Evolutionary conservation across 1,140 invertebrate genomes (phyloP), one percentile per base, ranked within the genome.

Genomic region (Drosophila jambulina): DNA sequence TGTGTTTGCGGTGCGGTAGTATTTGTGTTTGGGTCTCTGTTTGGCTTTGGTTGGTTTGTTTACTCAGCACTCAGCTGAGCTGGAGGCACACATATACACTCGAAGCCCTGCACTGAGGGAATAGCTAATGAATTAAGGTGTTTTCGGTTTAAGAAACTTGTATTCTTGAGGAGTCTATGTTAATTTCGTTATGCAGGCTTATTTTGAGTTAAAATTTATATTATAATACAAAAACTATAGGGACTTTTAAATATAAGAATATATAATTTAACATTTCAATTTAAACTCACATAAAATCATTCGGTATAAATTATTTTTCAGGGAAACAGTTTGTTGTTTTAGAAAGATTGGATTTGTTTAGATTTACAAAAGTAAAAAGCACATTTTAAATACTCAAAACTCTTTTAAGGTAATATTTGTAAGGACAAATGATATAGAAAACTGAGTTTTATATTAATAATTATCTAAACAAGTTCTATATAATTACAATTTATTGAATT

Each of bases 51-150:
- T 77, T 81, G 40, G 49, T 81, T 72, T 82, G 79, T 82, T 82
- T 83, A 82, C 80, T 61, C 80, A 74, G 56, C 69, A 61, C 82
- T 82, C 65, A 83, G 76, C 82, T 85, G 60, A 75, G 78, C 64
- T 78, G 48, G 46, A 59, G 67, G 65, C 69, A 77, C 63, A 71
- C 48, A 54, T 36, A 68, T 49, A 75, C 56, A 25, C 62, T 54
- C 36, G 19, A 32, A 17, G 13, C 34, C 32, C 32, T 9, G 53
- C 53, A 54, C 53, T 54, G 53, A 54, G 53, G 34, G 34, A 54
- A 54, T 38, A 23, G 32, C 15, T 25, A 54, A 36, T 36, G 34
- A 54, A 36, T 23, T 54, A 17, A 23, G 32, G 32, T 54, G 51
- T 10, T 23, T 23, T 36, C 9, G 12, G 10, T 7, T 12, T 3